These are phyloP conservation scores for Amblyopsis rosae DNA, from an alignment of 2,113 vertebrate species.

Conservation along the genomic window DNA sequence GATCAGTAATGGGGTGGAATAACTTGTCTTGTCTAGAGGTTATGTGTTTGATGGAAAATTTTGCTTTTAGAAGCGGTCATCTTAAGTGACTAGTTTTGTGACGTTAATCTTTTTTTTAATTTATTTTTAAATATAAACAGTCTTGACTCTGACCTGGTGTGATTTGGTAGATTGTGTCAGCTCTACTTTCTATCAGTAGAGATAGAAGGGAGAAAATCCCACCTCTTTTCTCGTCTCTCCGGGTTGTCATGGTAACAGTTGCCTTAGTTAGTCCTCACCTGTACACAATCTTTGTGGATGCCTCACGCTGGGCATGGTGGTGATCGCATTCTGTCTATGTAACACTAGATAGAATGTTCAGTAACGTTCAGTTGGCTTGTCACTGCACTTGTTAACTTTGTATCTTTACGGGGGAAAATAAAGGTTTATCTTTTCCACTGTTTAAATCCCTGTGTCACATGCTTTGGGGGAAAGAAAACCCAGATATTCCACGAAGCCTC, in stretches of 20 bases:
- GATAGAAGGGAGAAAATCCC: constrained; percentile 33
- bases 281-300: constrained; percentile 74
- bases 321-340: constrained; percentile 66
- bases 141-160: constrained; percentile 58
- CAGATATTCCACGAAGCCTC: not conserved
- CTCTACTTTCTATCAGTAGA: constrained; percentile 40
- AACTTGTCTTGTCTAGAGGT: not conserved
- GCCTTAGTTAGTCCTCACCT: constrained; percentile 76
- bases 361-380: constrained; percentile 69
- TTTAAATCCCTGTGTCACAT: constrained; percentile 64
- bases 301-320: constrained; percentile 69
- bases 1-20: constrained; percentile 18
- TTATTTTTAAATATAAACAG: constrained; percentile 51
- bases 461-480: constrained; percentile 1
- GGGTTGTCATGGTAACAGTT: constrained; percentile 76
- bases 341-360: constrained; percentile 69
- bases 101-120: constrained; percentile 39
- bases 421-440: constrained; percentile 79
- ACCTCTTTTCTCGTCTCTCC: constrained; percentile 59
- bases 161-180: constrained; percentile 63
- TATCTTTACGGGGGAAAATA: constrained; percentile 78
- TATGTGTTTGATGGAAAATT: too few relatives aligned
- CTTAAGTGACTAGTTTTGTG: constrained; percentile 53
- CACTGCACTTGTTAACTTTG: constrained; percentile 81
- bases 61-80: constrained; percentile 23